These are phyloP conservation scores for Cataglyphis albicans DNA, from an alignment of 2,888 invertebrate species.

Conservation along the genomic window DNA sequence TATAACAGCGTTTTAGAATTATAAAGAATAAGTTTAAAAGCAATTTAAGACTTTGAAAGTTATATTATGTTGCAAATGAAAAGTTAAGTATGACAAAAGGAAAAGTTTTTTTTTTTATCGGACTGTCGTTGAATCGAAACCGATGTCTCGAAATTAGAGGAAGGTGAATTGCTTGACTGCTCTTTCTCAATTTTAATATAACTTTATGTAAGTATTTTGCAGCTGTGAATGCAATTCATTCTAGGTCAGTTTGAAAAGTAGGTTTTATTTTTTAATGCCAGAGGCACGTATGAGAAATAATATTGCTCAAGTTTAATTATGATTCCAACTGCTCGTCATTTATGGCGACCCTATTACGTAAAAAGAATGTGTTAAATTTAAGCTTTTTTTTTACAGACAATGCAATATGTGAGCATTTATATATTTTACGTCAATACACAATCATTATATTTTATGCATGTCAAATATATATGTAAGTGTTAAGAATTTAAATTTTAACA, in stretches of 20 bases:
- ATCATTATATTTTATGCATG: neutral
- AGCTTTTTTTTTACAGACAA: neutral
- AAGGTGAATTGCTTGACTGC: neutral
- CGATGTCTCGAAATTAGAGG: neutral
- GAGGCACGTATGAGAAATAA: conserved; percentile 17
- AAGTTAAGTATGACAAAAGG: neutral
- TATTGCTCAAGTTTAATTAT: conserved; percentile 30
- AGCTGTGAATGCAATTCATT: conserved; percentile 33
- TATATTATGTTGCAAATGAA: neutral
- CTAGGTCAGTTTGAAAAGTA: conserved; percentile 57
- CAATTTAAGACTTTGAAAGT: neutral
- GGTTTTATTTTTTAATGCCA: conserved; percentile 41
- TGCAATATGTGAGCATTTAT: neutral
- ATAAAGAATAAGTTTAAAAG: neutral
- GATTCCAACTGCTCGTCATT: neutral
- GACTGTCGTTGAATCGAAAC: neutral
- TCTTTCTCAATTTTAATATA: conserved; percentile 25
- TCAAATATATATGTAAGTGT: neutral
- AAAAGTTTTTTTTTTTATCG: neutral
- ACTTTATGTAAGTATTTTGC: conserved; percentile 17
- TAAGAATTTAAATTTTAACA: conserved; percentile 23
- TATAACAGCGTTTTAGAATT: neutral
- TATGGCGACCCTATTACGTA: neutral
- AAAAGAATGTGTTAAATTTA: neutral
- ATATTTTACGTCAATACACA: neutral